phyloP scores from a whole-genome alignment of 2,797 vertebrate species.

The Crenuchus spilurus region DNA sequence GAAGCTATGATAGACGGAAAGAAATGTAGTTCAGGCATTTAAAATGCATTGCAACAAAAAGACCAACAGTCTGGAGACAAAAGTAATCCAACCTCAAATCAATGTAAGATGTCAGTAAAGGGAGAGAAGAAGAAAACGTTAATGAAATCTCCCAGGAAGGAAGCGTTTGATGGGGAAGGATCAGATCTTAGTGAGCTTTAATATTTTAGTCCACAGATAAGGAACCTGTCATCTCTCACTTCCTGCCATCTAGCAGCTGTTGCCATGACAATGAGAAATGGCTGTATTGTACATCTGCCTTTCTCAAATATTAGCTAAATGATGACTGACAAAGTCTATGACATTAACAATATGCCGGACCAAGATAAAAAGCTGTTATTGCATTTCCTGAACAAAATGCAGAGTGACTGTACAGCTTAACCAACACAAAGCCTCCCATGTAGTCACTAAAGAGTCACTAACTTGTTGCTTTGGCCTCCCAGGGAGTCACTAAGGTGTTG shows the following conservation, averaged over 20 bases:
- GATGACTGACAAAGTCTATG: constrained; percentile 41
- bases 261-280: constrained; percentile 63
- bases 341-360: constrained; percentile 23
- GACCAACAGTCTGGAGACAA: constrained; percentile 25
- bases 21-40: constrained; percentile 12
- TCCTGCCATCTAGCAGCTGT: constrained; percentile 56
- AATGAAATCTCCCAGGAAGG: constrained; percentile 49
- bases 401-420: too few relatives aligned
- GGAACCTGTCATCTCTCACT: constrained; percentile 54
- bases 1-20: constrained; percentile 26
- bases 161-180: constrained; percentile 51
- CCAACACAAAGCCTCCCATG: too few relatives aligned
- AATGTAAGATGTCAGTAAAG: constrained; percentile 23
- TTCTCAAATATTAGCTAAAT: constrained; percentile 45
- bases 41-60: constrained; percentile 36
- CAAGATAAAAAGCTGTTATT: constrained; percentile 42
- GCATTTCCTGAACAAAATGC: too few relatives aligned
- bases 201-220: constrained; percentile 68
- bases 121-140: constrained; percentile 19
- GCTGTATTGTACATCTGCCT: constrained; percentile 36
- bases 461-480: too few relatives aligned
- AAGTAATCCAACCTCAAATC: constrained; percentile 38
- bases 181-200: constrained; percentile 60
- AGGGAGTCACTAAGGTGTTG: too few relatives aligned
- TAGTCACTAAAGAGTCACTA: too few relatives aligned